Conservation (phyloP, 2,888 invertebrate species). For the Aspidiotus rigidus region DNA sequence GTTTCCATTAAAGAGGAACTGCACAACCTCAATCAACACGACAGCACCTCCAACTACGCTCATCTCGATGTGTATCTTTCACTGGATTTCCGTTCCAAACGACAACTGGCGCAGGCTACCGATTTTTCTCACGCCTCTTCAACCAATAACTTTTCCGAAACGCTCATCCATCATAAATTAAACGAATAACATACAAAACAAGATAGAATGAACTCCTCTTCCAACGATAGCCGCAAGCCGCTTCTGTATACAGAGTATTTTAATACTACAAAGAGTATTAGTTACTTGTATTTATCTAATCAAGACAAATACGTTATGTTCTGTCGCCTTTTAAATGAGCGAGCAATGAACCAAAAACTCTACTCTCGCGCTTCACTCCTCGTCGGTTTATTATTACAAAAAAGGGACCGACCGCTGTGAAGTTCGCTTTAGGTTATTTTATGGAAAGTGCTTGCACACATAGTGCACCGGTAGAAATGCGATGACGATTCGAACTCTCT, state of each 20-base stretch:
- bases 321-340: slow-evolving; percentile 2
- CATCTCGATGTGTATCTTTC: no score
- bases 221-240: slow-evolving; percentile 4
- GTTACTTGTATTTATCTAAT: not conserved
- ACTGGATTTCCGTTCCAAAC: no score
- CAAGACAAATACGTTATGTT: slow-evolving; percentile 4
- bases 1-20: no score
- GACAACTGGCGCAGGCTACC: no score
- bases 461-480: no score
- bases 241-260: not conserved
- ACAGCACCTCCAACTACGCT: no score
- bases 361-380: not conserved
- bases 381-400: not conserved
- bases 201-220: not conserved
- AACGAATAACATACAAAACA: not conserved
- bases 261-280: not conserved
- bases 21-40: no score
- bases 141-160: not conserved
- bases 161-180: slow-evolving; percentile 2
- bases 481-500: no score
- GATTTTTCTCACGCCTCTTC: slow-evolving; percentile 2
- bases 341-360: not conserved
- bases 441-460: no score
- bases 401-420: not conserved
- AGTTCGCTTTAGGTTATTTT: no score